Percentiles rank a stretch among this genome's conserved stretches.
phyloP scores from a whole-genome alignment of 1,140 invertebrate species.

The Cardiocondyla obscurior region DNA sequence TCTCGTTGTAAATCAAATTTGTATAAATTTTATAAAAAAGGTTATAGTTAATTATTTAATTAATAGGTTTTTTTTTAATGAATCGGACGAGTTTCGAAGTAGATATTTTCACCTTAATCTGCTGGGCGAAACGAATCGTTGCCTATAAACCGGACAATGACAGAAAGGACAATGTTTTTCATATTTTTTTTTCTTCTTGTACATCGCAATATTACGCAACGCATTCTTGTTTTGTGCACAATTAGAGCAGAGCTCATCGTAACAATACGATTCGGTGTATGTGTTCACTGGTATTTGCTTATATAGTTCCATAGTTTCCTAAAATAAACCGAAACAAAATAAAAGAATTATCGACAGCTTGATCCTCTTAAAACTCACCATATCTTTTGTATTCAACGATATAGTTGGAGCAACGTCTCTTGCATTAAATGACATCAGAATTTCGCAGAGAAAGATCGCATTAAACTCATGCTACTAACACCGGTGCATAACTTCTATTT shows the following conservation, averaged over 20 bases:
- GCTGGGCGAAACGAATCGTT: conserved; percentile 19
- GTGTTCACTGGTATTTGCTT: not conserved
- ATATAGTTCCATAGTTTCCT: conserved; percentile 57
- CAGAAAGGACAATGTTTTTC: conserved; percentile 67
- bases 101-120: conserved; percentile 32
- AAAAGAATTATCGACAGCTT: not conserved
- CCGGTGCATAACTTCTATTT: not conserved
- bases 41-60: not conserved
- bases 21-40: not conserved
- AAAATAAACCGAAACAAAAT: not conserved
- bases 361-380: conserved; percentile 37
- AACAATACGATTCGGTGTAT: not conserved
- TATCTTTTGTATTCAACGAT: not conserved
- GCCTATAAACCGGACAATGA: conserved; percentile 32
- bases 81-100: not conserved
- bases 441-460: not conserved
- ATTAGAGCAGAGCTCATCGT: conserved; percentile 22
- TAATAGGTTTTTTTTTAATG: not conserved
- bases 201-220: not conserved
- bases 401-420: not conserved
- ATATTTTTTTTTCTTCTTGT: conserved; percentile 30
- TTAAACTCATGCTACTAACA: conserved; percentile 35
- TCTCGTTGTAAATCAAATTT: not conserved
- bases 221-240: conserved; percentile 22
- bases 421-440: conserved; percentile 27